Conservation (phyloP, 2,113 vertebrate species). For the Cephalopterus ornatus region DNA sequence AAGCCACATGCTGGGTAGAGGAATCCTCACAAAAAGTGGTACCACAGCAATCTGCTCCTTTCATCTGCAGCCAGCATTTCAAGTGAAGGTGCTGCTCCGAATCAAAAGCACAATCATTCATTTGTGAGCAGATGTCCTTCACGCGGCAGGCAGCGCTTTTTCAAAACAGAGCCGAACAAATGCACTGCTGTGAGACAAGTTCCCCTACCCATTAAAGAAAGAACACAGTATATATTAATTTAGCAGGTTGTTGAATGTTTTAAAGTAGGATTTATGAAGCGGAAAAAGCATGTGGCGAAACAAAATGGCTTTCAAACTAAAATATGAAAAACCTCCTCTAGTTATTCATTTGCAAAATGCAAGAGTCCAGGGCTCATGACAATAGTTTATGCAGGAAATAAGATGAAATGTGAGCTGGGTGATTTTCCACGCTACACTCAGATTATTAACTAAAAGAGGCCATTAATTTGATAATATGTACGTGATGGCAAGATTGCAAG, state of each 20-base stretch:
- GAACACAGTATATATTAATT: constrained; percentile 72
- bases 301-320: constrained; percentile 61
- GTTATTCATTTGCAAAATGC: constrained; percentile 13
- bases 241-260: constrained; percentile 71
- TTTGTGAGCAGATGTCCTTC: constrained; percentile 79
- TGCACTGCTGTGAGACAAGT: constrained; percentile 63
- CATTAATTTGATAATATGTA: background rate
- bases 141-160: constrained; percentile 44
- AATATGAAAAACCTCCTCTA: constrained; percentile 13
- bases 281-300: constrained; percentile 60
- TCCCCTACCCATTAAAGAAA: constrained; percentile 46
- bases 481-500: background rate
- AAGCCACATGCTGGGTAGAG: constrained; percentile 67
- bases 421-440: background rate
- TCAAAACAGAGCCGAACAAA: constrained; percentile 65
- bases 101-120: constrained; percentile 77
- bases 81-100: constrained; percentile 74
- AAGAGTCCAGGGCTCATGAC: background rate
- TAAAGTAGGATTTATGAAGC: constrained; percentile 68
- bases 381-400: background rate
- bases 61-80: constrained; percentile 72
- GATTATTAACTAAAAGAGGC: constrained; percentile 3
- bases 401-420: background rate
- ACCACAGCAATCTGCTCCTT: constrained; percentile 75
- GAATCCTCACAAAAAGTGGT: constrained; percentile 73